Percentiles rank a stretch among this genome's conserved stretches.
phyloP scores from a whole-genome alignment of 1,140 invertebrate species.

The Trichogramma pretiosum region DNA sequence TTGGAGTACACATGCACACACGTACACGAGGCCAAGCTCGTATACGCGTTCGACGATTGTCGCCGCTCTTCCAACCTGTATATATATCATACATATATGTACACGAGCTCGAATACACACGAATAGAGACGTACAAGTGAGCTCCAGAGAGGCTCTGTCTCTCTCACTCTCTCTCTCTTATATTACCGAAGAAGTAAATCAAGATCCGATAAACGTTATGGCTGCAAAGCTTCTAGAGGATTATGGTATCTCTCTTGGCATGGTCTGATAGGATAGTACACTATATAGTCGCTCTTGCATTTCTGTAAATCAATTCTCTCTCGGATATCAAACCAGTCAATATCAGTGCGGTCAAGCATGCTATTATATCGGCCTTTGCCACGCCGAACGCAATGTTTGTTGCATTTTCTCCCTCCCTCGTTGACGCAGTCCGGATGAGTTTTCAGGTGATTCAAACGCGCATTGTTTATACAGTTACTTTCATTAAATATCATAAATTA shows the following conservation, averaged over 20 bases:
- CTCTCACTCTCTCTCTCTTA: slow-evolving; percentile 7
- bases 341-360: no score
- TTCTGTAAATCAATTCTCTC: slow-evolving; percentile 13
- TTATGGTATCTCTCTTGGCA: slow-evolving; percentile 12
- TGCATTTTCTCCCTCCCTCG: no score
- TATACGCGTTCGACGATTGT: no score
- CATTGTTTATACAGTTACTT: no score
- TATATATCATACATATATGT: no score
- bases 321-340: not conserved
- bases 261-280: not conserved
- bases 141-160: not conserved
- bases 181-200: slow-evolving; percentile 19
- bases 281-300: not conserved
- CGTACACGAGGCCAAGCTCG: not conserved
- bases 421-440: no score
- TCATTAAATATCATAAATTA: no score
- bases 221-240: slow-evolving; percentile 13
- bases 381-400: no score
- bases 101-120: no score
- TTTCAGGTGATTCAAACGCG: no score
- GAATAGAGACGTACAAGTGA: not conserved
- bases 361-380: no score
- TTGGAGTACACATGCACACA: not conserved
- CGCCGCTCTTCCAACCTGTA: not conserved
- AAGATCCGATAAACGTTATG: slow-evolving; percentile 19